phyloP scores from a whole-genome alignment of 1,140 invertebrate genomes.

The Frieseomelitta varia region DNA sequence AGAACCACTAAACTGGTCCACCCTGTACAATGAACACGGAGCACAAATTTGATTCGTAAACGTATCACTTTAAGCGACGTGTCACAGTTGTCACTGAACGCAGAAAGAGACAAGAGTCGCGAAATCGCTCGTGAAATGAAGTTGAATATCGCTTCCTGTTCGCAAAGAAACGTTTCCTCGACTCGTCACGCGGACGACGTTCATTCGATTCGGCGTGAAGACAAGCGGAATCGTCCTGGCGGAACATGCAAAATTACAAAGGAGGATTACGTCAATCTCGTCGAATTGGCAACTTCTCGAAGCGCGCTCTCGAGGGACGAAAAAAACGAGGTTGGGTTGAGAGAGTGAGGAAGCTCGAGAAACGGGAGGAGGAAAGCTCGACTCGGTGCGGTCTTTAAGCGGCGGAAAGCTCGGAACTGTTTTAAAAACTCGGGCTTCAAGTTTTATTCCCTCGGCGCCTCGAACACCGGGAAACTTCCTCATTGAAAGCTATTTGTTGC shows the following conservation, averaged over 20 bases:
- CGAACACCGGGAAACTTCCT: conserved; percentile 62
- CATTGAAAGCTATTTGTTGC: conserved; percentile 68
- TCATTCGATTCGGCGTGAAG: not conserved
- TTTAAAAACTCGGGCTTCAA: conserved; percentile 64
- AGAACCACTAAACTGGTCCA: too few species aligned
- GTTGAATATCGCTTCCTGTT: too few species aligned
- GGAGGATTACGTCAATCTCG: conserved; percentile 34
- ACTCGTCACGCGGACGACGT: conserved; percentile 5
- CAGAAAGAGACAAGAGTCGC: too few species aligned
- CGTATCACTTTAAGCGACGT: too few species aligned
- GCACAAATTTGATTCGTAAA: too few species aligned
- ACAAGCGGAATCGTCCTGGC: not conserved
- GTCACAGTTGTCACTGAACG: too few species aligned
- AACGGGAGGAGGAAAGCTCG: not conserved
- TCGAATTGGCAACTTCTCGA: conserved; percentile 25
- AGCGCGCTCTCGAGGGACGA: not conserved
- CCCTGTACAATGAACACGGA: too few species aligned
- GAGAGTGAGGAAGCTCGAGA: not conserved
- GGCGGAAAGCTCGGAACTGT: conserved; percentile 61
- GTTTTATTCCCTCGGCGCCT: conserved; percentile 62
- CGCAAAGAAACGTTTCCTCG: not conserved
- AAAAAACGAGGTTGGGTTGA: too few species aligned
- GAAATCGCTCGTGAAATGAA: too few species aligned
- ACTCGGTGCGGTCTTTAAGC: conserved; percentile 59
- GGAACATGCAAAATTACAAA: conserved; percentile 36